Conservation (phyloP, 2,113 vertebrate genomes). For the Toxostoma redivivum region DNA sequence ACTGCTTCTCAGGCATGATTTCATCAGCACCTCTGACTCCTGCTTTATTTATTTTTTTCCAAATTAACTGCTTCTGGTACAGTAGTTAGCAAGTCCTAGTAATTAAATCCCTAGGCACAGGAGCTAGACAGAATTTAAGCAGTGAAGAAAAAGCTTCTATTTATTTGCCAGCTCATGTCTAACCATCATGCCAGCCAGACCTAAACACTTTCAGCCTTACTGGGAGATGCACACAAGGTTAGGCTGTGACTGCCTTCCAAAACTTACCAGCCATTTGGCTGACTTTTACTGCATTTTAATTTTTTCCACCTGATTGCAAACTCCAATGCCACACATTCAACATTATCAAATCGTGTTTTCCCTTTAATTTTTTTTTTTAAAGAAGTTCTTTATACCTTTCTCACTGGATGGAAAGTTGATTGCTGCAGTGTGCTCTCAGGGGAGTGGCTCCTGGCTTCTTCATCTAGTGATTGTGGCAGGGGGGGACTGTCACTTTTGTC, state of each 20-base stretch:
- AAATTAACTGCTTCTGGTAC: neutral
- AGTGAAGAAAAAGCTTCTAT: neutral
- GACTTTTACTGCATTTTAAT: neutral
- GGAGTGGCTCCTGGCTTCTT: slow-evolving; percentile 52
- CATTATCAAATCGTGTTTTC: neutral
- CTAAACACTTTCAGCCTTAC: neutral
- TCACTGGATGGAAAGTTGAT: slow-evolving; percentile 58
- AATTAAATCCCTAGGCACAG: neutral
- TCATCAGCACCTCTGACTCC: neutral
- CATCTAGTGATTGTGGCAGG: slow-evolving; percentile 46
- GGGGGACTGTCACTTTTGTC: slow-evolving; percentile 40
- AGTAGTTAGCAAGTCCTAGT: neutral
- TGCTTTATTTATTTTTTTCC: neutral
- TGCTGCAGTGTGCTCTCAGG: slow-evolving; percentile 46
- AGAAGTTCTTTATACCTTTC: slow-evolving; percentile 68
- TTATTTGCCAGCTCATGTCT: neutral
- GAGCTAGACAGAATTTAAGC: neutral
- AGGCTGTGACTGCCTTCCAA: neutral
- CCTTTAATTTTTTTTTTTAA: neutral
- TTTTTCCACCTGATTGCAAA: neutral
- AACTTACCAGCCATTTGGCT: neutral
- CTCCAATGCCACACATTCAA: neutral
- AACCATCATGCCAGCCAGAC: neutral
- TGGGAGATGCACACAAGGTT: neutral
- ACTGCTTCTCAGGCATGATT: neutral